Base-by-base conservation (phyloP, 2,888 invertebrate species). In the Protonemura montana region DNA sequence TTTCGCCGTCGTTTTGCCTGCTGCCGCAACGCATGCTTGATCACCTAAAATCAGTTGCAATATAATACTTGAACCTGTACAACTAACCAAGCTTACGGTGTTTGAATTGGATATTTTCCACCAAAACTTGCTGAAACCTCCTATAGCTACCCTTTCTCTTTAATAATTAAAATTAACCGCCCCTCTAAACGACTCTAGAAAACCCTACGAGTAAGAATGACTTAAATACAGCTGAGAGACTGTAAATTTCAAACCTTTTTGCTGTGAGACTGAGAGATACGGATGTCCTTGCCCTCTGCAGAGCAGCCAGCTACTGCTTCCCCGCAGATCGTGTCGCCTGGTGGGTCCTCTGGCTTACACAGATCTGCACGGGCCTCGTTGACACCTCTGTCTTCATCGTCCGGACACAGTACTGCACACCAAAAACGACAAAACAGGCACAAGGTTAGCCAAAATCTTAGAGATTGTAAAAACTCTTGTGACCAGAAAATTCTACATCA, bases 1-100 rank as follows among this genome's bases (percentile, higher is more conserved):
- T 97, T 97, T 90, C 95, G 94, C 89, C 96, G 93, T 89, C 96
- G 92, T 90, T 96, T 96, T 35, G 96, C 96, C 91, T 94, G 94
- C 90, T 94, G 94, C 89, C 95, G 94, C 88, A 96, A 93, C 86
- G 96, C 96, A 92, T 96, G 96, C 91, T 96, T 96, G 88, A 94
- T 93, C 59, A 59, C 59, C 59, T 59, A 21, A 2, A 59, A 35
- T 35, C 10, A 6, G 35, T 6, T 10, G 35, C 35, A 35, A n/a
- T n/a, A n/a, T n/a, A n/a, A n/a, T n/a, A n/a, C n/a, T n/a, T n/a
- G n/a, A n/a, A n/a, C n/a, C n/a, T n/a, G n/a, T n/a, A n/a, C n/a
- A n/a, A n/a, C n/a, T n/a, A n/a, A n/a, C n/a, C n/a, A n/a, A n/a
- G n/a, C n/a, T n/a, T n/a, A n/a, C n/a, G n/a, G n/a, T n/a, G n/a